A percentile compares a stretch with the other conserved stretches of the same genome.
Evolutionary conservation across 2,888 invertebrate species (phyloP).

Genomic region (Lampropteryx suffumata): DNA sequence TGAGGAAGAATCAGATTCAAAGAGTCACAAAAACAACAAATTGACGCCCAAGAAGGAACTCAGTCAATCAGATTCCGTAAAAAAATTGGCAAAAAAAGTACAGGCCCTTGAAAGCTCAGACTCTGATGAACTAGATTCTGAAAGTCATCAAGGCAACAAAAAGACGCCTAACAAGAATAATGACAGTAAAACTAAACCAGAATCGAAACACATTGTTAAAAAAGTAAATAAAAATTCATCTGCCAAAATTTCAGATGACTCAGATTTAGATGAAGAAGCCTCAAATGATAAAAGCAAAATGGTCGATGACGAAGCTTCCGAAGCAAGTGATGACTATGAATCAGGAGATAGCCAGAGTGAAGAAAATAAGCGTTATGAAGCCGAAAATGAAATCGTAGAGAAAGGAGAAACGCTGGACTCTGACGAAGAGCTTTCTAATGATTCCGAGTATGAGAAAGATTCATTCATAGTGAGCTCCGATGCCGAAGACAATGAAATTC

Average conservation of each 20-base stretch:
- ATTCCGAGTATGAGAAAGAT: conserved; percentile 75
- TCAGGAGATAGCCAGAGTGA: conserved; percentile 78
- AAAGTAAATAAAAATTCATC: neutral
- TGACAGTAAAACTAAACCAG: neutral
- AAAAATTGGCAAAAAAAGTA: conserved; percentile 2
- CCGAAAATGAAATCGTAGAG: conserved; percentile 74
- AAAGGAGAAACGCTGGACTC: conserved; percentile 80
- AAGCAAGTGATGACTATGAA: conserved; percentile 68
- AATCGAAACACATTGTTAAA: conserved; percentile 1
- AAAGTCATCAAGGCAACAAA: neutral
- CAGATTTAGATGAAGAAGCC: conserved; percentile 37
- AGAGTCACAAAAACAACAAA: too few species aligned
- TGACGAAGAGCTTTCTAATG: conserved; percentile 66
- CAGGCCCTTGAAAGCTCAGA: conserved; percentile 7
- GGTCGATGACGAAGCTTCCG: conserved; percentile 65
- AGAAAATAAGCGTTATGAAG: conserved; percentile 71
- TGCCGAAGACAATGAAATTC: conserved; percentile 67
- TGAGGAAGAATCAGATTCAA: neutral
- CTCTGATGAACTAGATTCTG: conserved; percentile 8
- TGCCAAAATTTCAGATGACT: conserved; percentile 19
- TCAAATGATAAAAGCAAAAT: conserved; percentile 44
- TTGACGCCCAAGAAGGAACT: conserved; percentile 5
- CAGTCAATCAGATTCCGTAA: conserved; percentile 2
- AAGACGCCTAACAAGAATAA: conserved; percentile 3
- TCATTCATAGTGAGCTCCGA: conserved; percentile 81